Percentiles rank a stretch among this genome's conserved stretches.
phyloP scores from a whole-genome alignment of 2,888 invertebrate species.

The Mylabris sibirica region DNA sequence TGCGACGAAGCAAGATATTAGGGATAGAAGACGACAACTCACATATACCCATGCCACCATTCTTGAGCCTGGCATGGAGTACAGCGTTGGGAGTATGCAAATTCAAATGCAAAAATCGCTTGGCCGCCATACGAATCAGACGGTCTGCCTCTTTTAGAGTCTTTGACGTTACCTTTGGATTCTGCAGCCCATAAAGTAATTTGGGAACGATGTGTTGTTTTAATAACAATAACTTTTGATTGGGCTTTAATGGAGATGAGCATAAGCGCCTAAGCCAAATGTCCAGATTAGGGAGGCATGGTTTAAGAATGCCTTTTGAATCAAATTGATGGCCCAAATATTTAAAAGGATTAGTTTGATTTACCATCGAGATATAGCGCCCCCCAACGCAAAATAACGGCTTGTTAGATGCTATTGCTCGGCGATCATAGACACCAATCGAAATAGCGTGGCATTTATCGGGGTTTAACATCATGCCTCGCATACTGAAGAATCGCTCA shows the following conservation, averaged over 20 bases:
- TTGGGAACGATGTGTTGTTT: constrained; percentile 51
- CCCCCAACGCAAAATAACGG: constrained; percentile 17
- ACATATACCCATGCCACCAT: constrained; percentile 44
- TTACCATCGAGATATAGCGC: constrained; percentile 11
- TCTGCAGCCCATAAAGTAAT: constrained; percentile 52
- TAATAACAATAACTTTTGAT: constrained; percentile 53
- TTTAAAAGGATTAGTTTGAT: constrained; percentile 21
- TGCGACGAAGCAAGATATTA: constrained; percentile 15
- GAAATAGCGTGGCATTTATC: constrained; percentile 30
- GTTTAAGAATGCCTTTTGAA: constrained; percentile 28
- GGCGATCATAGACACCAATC: constrained; percentile 21
- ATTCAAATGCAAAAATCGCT: constrained; percentile 18
- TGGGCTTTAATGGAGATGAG: constrained; percentile 55
- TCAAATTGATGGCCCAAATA: constrained; percentile 37
- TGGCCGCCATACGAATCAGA: constrained; percentile 11
- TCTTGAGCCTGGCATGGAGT: constrained; percentile 27
- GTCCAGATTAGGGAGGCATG: constrained; percentile 29
- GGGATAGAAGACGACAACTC: constrained; percentile 28
- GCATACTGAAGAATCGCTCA: constrained; percentile 24
- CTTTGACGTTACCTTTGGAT: constrained; percentile 39
- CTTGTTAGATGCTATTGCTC: not conserved
- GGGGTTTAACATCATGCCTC: constrained; percentile 37
- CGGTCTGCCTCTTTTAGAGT: constrained; percentile 12
- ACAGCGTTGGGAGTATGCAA: constrained; percentile 18
- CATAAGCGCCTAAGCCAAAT: constrained; percentile 45